Conservation (phyloP, 2,888 invertebrate species). For the Cerceris ruficornis region DNA sequence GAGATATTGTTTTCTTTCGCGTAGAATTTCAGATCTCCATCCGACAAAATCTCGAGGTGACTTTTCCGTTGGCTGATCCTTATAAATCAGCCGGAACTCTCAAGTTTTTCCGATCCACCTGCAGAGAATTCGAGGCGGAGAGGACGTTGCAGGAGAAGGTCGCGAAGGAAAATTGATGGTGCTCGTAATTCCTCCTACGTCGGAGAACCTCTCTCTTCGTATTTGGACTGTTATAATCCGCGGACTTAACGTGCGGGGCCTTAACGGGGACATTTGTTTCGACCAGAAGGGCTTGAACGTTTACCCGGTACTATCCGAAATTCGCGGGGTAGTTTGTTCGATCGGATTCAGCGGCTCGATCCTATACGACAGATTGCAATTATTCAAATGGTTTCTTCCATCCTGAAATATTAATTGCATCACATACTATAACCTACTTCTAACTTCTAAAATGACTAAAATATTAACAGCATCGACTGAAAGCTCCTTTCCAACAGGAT, state of each 20-base stretch:
- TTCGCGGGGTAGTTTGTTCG: not conserved
- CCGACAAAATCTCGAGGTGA: not conserved
- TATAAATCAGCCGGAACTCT: conserved; percentile 59
- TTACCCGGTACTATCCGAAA: not conserved
- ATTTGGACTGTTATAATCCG: conserved; percentile 73
- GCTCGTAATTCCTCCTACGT: conserved; percentile 72
- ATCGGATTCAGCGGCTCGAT: no score
- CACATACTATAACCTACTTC: no score
- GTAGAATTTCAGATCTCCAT: not conserved
- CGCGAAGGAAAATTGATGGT: conserved; percentile 70
- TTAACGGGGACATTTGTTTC: conserved; percentile 36
- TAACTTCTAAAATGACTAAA: no score
- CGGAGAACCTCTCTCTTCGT: conserved; percentile 52
- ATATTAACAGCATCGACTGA: no score
- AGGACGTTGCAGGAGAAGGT: not conserved
- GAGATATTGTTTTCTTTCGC: no score
- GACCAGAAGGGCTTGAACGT: not conserved
- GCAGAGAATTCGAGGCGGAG: not conserved
- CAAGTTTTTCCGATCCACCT: conserved; percentile 49
- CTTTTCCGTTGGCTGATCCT: conserved; percentile 31
- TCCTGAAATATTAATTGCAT: no score
- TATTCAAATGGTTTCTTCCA: no score
- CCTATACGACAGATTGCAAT: no score
- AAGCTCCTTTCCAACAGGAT: no score
- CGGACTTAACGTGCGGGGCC: conserved; percentile 68